Conservation (phyloP, 2,888 invertebrate species). For the Deilephila elpenor region DNA sequence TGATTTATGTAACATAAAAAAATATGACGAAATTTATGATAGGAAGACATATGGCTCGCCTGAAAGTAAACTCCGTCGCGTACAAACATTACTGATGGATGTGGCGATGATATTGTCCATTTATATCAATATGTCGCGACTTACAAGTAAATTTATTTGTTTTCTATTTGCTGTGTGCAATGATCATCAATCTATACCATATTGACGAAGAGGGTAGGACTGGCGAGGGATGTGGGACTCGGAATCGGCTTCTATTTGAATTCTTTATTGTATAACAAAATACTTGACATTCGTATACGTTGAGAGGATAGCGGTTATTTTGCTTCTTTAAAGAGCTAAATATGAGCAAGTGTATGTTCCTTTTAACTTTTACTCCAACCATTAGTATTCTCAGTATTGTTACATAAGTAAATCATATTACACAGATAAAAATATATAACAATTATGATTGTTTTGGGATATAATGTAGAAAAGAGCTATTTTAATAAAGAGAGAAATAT, state of each 20-base stretch:
- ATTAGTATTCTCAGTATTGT: too few species aligned
- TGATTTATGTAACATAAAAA: conserved; percentile 22
- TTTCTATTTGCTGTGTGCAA: background rate
- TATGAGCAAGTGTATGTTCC: too few species aligned
- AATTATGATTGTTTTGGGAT: too few species aligned
- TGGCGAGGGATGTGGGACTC: background rate
- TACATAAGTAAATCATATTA: too few species aligned
- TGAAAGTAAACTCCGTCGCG: conserved; percentile 1
- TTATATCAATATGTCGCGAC: background rate
- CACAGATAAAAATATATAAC: too few species aligned
- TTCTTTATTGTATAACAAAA: background rate
- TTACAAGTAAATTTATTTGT: conserved; percentile 15
- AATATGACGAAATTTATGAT: conserved; percentile 21
- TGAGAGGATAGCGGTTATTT: too few species aligned
- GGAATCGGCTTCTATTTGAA: background rate
- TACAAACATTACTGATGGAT: conserved; percentile 26
- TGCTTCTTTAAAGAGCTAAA: too few species aligned
- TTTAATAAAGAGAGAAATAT: too few species aligned
- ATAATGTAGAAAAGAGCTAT: too few species aligned
- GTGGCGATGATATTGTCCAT: conserved; percentile 13
- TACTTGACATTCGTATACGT: too few species aligned
- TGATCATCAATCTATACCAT: conserved; percentile 12
- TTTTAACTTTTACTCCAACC: too few species aligned
- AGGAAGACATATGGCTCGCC: conserved; percentile 23
- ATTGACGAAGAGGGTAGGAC: background rate